Conservation (phyloP, 2,113 vertebrate genomes). For the Egretta garzetta region DNA sequence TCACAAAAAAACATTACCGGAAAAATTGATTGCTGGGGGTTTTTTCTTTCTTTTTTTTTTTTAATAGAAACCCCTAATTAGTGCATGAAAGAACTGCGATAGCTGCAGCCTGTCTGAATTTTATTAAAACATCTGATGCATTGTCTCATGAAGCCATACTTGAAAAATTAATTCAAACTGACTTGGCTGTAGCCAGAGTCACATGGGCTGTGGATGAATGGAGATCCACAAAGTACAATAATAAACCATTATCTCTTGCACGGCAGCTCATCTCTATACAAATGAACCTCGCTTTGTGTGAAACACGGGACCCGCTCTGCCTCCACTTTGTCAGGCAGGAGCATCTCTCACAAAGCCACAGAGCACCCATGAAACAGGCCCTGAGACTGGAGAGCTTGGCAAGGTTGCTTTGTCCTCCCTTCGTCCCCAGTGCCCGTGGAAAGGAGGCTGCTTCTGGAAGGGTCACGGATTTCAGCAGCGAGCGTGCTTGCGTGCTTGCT, state of each 20-base stretch:
- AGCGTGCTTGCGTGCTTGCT: background rate
- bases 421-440: background rate
- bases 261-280: background rate
- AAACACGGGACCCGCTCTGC: background rate
- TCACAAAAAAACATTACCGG: background rate
- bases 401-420: background rate
- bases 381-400: background rate
- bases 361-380: background rate
- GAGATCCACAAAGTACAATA: background rate
- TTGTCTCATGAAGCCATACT: slow-evolving; percentile 5
- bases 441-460: background rate
- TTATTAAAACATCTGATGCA: slow-evolving; percentile 61
- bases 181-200: slow-evolving; percentile 31
- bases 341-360: background rate
- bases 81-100: slow-evolving; percentile 2
- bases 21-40: background rate
- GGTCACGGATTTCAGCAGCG: background rate
- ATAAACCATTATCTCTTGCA: slow-evolving; percentile 38
- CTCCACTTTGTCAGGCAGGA: background rate
- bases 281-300: slow-evolving; percentile 25
- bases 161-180: slow-evolving; percentile 50
- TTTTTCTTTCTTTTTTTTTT: background rate
- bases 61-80: slow-evolving; percentile 39
- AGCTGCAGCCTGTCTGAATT: slow-evolving; percentile 42
- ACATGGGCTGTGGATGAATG: slow-evolving; percentile 39